phyloP scores from a whole-genome alignment of 37 sponge, comb jelly and placozoan genomes.

The Haliclona indistincta region DNA sequence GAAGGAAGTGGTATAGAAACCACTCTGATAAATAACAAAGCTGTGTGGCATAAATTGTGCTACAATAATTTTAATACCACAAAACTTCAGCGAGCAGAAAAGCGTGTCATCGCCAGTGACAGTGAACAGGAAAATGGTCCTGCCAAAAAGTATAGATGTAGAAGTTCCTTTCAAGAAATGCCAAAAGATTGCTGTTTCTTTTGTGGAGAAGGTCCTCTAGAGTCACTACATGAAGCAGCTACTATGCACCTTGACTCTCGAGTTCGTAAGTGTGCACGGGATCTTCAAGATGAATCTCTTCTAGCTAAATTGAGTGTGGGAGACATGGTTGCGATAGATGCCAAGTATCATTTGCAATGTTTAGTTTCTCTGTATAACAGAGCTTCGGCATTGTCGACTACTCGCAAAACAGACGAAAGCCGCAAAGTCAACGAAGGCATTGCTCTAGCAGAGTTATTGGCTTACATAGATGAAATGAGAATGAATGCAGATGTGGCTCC shows the following conservation, averaged over 20 bases:
- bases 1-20: conserved; percentile 8
- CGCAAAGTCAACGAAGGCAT: neutral
- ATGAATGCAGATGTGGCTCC: neutral
- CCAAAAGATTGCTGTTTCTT: neutral
- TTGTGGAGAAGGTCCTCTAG: neutral
- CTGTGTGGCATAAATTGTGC: conserved; percentile 5
- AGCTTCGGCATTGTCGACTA: neutral
- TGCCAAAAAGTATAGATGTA: neutral
- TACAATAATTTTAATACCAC: neutral
- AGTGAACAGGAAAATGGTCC: neutral
- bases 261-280: neutral
- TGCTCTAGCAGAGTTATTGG: neutral
- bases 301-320: neutral
- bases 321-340: neutral
- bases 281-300: neutral
- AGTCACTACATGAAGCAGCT: neutral
- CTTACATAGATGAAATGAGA: neutral
- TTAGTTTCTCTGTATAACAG: conserved; percentile 2
- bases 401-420: neutral
- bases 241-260: neutral
- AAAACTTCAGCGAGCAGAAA: neutral
- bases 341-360: neutral
- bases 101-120: too few relatives aligned
- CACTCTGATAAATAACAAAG: neutral
- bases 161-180: neutral